These are phyloP conservation scores for Myotis vivesi DNA, from an alignment of 2,797 vertebrate genomes.

Conservation along the genomic window DNA sequence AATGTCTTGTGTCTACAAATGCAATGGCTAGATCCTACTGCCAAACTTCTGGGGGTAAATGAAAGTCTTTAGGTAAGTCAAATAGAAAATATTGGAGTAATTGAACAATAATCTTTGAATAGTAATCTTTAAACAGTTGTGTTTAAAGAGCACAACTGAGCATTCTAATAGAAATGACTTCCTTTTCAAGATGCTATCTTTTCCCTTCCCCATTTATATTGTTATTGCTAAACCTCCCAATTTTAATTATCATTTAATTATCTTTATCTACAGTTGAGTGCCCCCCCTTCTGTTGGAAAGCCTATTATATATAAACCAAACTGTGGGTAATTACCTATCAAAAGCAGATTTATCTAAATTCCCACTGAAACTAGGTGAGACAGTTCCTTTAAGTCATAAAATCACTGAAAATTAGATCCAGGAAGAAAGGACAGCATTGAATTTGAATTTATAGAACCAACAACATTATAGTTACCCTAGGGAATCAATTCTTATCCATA, in stretches of 20 bases:
- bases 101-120: conserved; percentile 28
- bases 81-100: conserved; percentile 4
- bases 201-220: conserved; percentile 40
- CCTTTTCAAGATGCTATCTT: conserved; percentile 24
- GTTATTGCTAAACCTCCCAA: conserved; percentile 62
- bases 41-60: conserved; percentile 17
- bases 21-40: neutral
- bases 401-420: conserved; percentile 41
- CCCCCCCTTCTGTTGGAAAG: conserved; percentile 69
- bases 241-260: conserved; percentile 78
- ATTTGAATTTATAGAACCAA: conserved; percentile 30
- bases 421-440: neutral
- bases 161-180: conserved; percentile 44
- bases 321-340: conserved; percentile 75
- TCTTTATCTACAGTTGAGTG: conserved; percentile 74
- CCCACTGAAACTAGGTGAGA: conserved; percentile 61
- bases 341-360: conserved; percentile 74
- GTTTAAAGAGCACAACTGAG: neutral
- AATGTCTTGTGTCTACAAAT: neutral
- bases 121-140: conserved; percentile 42
- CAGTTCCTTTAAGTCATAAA: conserved; percentile 69
- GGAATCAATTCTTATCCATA: neutral
- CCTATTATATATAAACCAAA: conserved; percentile 71
- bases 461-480: neutral
- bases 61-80: conserved; percentile 15